Percentiles rank a stretch among this genome's conserved stretches.
Evolutionary conservation across 2,113 vertebrate species (phyloP).

Genomic region (Cyanoliseus patagonus): DNA sequence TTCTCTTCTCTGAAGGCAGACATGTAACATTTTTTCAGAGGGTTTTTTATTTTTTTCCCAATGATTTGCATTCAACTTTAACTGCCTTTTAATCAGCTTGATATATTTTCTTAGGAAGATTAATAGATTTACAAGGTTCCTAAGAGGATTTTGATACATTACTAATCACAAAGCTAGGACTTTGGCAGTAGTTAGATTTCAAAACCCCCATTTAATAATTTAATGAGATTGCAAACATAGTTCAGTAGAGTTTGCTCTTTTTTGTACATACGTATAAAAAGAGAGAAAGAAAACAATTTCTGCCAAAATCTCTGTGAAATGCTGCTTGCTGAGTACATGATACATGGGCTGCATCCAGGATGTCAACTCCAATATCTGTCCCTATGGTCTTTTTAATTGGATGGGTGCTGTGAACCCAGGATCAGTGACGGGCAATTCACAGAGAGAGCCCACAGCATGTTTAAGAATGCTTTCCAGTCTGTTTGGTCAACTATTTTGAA

Average conservation of each 20-base stretch:
- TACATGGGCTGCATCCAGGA: background rate
- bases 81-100: background rate
- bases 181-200: background rate
- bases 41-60: background rate
- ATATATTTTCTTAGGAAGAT: background rate
- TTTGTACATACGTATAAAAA: background rate
- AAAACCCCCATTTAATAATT: background rate
- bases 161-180: background rate
- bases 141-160: slow-evolving; percentile 22
- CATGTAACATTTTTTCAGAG: background rate
- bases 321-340: background rate
- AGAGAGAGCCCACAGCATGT: background rate
- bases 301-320: background rate
- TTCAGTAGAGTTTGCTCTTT: background rate
- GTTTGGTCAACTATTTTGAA: background rate
- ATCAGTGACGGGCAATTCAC: background rate
- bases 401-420: background rate
- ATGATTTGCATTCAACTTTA: background rate
- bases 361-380: background rate
- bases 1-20: background rate
- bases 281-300: background rate
- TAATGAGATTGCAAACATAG: background rate
- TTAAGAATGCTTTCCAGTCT: background rate
- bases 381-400: background rate
- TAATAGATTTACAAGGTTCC: slow-evolving; percentile 20